Conservation (phyloP, 2,888 invertebrate genomes). For the Bibio marci region DNA sequence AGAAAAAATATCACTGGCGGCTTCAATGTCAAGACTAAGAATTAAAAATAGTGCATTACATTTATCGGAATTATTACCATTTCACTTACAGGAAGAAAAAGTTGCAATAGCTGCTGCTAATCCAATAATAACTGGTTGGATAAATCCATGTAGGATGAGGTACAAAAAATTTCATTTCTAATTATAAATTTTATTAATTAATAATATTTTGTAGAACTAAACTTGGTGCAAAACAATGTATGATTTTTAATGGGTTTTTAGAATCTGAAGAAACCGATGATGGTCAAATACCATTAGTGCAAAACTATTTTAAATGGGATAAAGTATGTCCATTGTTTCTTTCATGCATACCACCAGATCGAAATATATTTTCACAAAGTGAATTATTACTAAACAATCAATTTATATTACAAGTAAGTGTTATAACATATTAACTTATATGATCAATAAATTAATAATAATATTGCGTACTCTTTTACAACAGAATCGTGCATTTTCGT, state of each 20-base stretch:
- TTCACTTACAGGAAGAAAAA: constrained; percentile 52
- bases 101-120: constrained; percentile 37
- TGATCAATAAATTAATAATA: background rate
- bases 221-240: constrained; percentile 4
- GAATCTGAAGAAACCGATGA: constrained; percentile 12
- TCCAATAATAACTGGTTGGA: constrained; percentile 56
- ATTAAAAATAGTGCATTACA: constrained; percentile 55
- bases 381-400: constrained; percentile 34
- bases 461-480: background rate
- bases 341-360: constrained; percentile 35
- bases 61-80: constrained; percentile 49
- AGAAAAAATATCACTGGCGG: constrained; percentile 50
- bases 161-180: constrained; percentile 15
- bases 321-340: constrained; percentile 34
- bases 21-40: constrained; percentile 56
- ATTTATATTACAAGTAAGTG: constrained; percentile 38
- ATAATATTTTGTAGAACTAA: constrained; percentile 15
- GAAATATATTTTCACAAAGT: constrained; percentile 37
- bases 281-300: constrained; percentile 12
- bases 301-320: constrained; percentile 25
- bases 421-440: background rate
- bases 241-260: constrained; percentile 9
- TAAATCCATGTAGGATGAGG: constrained; percentile 57
- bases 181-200: background rate
- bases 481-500: constrained; percentile 66